Evolutionary conservation across 2,113 vertebrate genomes (phyloP), one percentile per base, ranked within the genome.

Genomic region (Recurvirostra avosetta): DNA sequence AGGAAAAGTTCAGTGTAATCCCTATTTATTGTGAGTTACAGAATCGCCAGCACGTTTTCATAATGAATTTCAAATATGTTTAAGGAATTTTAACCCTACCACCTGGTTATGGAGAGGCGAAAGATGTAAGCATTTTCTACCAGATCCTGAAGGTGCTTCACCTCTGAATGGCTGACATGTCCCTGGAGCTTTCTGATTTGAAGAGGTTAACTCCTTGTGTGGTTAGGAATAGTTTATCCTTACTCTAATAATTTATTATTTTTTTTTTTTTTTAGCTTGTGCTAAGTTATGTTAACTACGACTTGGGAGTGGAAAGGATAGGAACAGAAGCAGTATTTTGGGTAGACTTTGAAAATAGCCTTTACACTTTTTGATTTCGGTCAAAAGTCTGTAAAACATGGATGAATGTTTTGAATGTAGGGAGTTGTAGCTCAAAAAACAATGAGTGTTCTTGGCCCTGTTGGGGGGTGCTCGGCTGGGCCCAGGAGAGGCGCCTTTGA

Each of bases 371-470:
- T 21, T 41, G 17, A 40, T 62, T 53, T 30, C 3, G 20, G 6
- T 17, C 56, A 67, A 45, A 81, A 72, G 30, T 34, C 6, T 7
- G 36, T 50, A 21, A 67, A 77, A 29, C 4, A 5, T 8, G 4
- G 19, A 9, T 47, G 15, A 11, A 9, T 49, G 2, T 4, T 63
- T 85, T 68, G 41, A 26, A 19, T 7, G 4, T 36, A 5, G 15
- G 26, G 11, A 23, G 9, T 15, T 80, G 9, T 34, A 56, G 4
- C 21, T 78, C 7, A 15, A 34, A 10, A 10, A 70, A 17, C 19
- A 0, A 1, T 30, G 8, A 67, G 11, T 2, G 1, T 73, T 50
- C 12, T 61, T 0, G 0, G 11, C 25, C 2, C 9, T 38, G 15
- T 36, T 61, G 26, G 17, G 16, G 10, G 12, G 21, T 40, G 11